Percentiles rank a stretch among this genome's conserved stretches.
phyloP scores from a whole-genome alignment of 2,888 invertebrate genomes.

The Drosophila austrosaltans region DNA sequence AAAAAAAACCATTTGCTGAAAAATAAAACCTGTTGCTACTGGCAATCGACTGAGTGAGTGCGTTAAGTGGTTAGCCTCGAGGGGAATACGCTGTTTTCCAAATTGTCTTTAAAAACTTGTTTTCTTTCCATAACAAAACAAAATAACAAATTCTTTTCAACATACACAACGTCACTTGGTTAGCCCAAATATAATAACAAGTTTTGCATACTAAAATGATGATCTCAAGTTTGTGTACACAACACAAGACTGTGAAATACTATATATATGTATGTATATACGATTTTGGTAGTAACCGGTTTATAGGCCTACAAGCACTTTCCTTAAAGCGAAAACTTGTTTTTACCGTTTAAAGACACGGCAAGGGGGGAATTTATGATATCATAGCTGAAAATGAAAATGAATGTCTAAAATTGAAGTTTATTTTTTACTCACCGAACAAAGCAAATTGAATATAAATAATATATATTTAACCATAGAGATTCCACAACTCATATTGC shows the following conservation, averaged over 20 bases:
- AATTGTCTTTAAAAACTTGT: conserved; percentile 34
- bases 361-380: conserved; percentile 46
- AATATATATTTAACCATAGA: conserved; percentile 92
- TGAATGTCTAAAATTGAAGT: conserved; percentile 13
- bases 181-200: conserved; percentile 61
- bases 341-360: conserved; percentile 25
- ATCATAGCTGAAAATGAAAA: conserved; percentile 49
- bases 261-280: background rate
- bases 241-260: too few relatives aligned
- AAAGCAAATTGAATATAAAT: conserved; percentile 91
- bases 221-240: conserved; percentile 22
- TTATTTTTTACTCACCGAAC: conserved; percentile 87
- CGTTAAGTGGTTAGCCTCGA: conserved; percentile 15
- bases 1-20: conserved; percentile 37
- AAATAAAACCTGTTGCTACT: conserved; percentile 51
- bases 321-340: conserved; percentile 58
- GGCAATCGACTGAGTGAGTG: background rate
- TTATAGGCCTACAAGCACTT: conserved; percentile 36
- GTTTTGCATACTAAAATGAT: conserved; percentile 49
- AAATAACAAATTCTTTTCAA: conserved; percentile 35
- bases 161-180: conserved; percentile 33
- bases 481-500: conserved; percentile 89
- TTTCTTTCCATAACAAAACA: conserved; percentile 8
- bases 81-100: background rate
- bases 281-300: conserved; percentile 32